phyloP scores from a whole-genome alignment of 1,140 invertebrate species.

The Macrobrachium nipponense region DNA sequence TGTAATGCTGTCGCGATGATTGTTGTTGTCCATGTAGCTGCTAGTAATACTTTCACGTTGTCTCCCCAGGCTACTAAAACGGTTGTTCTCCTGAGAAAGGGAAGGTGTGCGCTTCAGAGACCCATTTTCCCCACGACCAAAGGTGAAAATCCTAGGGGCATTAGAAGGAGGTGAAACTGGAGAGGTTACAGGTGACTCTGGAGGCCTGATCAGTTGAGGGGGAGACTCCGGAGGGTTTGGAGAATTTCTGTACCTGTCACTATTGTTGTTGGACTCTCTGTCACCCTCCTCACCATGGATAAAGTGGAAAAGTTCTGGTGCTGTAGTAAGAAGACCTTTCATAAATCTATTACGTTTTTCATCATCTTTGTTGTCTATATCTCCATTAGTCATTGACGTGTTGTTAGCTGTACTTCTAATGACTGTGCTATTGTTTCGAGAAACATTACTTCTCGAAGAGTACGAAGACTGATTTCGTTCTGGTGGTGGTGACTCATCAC shows the following conservation, averaged over 20 bases:
- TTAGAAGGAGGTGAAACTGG: constrained; percentile 20
- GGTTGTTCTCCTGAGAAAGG: constrained; percentile 46
- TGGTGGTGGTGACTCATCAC: constrained; percentile 14
- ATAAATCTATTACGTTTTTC: constrained; percentile 79
- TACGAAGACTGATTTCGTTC: constrained; percentile 3
- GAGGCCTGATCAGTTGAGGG: constrained; percentile 51
- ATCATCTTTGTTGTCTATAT: constrained; percentile 64
- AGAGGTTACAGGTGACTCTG: constrained; percentile 49
- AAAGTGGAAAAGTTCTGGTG: constrained; percentile 80
- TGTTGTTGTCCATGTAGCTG: constrained; percentile 15
- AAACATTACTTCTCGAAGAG: constrained; percentile 2
- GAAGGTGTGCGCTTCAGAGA: constrained; percentile 53
- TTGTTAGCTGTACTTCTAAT: background rate
- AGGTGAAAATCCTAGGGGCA: constrained; percentile 59
- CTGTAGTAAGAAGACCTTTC: constrained; percentile 78
- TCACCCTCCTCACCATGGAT: constrained; percentile 75
- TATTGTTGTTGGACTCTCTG: constrained; percentile 6
- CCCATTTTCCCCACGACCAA: constrained; percentile 49
- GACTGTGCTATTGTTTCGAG: background rate
- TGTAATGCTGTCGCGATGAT: constrained; percentile 24
- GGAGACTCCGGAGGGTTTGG: constrained; percentile 49
- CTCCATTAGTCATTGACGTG: constrained; percentile 9
- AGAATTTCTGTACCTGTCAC: constrained; percentile 8
- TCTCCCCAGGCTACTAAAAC: constrained; percentile 48
- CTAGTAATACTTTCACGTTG: constrained; percentile 23